A percentile compares a stretch with the other conserved stretches of the same genome.
Evolutionary conservation across 2,113 vertebrate genomes (phyloP).

Genomic region (Pterocles orientalis): DNA sequence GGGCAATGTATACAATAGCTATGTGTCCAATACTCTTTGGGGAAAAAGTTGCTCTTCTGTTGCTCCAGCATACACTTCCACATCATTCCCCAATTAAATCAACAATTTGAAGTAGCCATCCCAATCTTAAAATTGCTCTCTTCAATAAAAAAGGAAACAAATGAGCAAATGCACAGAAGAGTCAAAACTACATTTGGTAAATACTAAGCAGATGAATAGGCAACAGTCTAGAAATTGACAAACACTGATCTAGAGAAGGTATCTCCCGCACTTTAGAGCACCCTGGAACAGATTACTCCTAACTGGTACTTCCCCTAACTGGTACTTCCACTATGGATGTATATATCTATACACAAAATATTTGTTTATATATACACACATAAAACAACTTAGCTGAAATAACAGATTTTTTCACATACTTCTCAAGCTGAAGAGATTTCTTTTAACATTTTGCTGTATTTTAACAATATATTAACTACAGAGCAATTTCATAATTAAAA

Average conservation of each 20-base stretch:
- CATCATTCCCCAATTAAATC: background rate
- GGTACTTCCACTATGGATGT: background rate
- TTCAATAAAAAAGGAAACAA: background rate
- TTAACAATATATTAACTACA: background rate
- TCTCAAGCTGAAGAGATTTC: background rate
- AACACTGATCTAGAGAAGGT: background rate
- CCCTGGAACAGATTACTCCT: background rate
- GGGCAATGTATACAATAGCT: background rate
- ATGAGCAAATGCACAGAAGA: background rate
- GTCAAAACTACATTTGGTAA: background rate
- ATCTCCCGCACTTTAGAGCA: background rate
- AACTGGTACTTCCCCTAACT: background rate
- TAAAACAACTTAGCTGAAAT: background rate
- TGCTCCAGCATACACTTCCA: background rate
- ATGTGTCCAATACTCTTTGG: rapidly evolving
- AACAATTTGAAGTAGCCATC: background rate
- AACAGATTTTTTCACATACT: background rate
- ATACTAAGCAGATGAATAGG: background rate
- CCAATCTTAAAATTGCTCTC: background rate
- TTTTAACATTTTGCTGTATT: background rate
- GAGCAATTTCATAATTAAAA: conserved; percentile 9
- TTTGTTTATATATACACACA: background rate
- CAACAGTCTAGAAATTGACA: background rate
- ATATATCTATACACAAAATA: background rate
- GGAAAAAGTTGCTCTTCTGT: background rate